These are phyloP conservation scores for Parapsyche elsis DNA, from an alignment of 1,140 invertebrate genomes.

Conservation along the genomic window DNA sequence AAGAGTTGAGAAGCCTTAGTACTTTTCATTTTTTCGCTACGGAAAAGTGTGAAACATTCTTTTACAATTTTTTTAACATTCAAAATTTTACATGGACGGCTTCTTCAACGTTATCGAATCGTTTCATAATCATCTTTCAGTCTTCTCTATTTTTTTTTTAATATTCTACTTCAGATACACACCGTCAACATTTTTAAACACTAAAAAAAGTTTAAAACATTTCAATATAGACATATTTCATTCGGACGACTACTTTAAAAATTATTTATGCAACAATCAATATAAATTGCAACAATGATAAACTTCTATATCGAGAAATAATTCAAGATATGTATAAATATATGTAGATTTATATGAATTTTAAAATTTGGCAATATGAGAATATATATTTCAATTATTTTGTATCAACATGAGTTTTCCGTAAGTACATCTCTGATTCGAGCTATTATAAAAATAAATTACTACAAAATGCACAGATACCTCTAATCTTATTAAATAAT, in stretches of 20 bases:
- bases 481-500: background rate
- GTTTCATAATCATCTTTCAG: conserved; percentile 3
- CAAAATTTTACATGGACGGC: background rate
- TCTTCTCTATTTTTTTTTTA: background rate
- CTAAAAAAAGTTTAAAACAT: background rate
- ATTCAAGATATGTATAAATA: background rate
- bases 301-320: background rate
- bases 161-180: background rate
- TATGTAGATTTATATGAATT: background rate
- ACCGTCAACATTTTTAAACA: background rate
- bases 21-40: background rate
- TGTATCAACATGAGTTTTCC: background rate
- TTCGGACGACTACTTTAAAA: too few species aligned
- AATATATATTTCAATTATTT: background rate
- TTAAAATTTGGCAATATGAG: conserved; percentile 5
- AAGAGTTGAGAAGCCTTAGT: background rate
- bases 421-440: background rate
- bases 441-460: background rate
- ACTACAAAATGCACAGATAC: background rate
- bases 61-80: too few species aligned
- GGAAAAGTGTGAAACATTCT: background rate
- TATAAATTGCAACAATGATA: background rate
- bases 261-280: background rate
- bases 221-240: background rate
- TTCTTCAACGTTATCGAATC: background rate